Conservation (phyloP, 2,797 vertebrate genomes). For the Parauchenoglanis punctatus region DNA sequence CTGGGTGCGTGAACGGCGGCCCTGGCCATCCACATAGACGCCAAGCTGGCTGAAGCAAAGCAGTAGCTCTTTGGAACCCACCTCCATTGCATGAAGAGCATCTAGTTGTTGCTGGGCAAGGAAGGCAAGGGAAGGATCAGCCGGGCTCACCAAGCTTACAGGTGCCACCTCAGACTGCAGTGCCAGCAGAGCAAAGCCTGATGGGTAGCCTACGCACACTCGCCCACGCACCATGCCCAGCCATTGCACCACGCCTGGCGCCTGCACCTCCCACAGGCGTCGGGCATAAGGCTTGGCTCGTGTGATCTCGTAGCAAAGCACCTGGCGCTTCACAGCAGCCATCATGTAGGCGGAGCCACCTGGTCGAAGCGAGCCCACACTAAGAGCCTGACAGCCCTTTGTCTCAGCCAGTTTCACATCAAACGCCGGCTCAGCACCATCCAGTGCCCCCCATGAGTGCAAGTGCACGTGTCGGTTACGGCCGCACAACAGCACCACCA, state of each 20-base stretch:
- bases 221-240: constrained; percentile 87
- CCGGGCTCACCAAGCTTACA: constrained; percentile 88
- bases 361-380: constrained; percentile 78
- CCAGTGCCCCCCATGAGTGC: constrained; percentile 86
- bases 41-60: constrained; percentile 97
- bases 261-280: constrained; percentile 87
- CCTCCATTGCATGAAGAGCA: constrained; percentile 90
- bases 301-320: constrained; percentile 90
- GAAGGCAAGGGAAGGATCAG: constrained; percentile 90
- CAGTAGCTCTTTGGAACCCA: constrained; percentile 84
- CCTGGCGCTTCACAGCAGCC: constrained; percentile 87
- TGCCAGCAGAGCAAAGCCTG: constrained; percentile 91
- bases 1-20: constrained; percentile 88
- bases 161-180: constrained; percentile 92
- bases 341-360: constrained; percentile 85
- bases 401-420: constrained; percentile 91
- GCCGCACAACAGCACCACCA: constrained; percentile 86
- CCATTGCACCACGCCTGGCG: constrained; percentile 90
- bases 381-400: constrained; percentile 91
- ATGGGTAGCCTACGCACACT: constrained; percentile 92
- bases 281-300: constrained; percentile 85
- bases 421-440: constrained; percentile 83
- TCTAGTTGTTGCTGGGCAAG: constrained; percentile 89
- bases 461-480: constrained; percentile 92
- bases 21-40: constrained; percentile 91